phyloP scores from a whole-genome alignment of 2,888 invertebrate species.

The Tetanocera ferruginea region DNA sequence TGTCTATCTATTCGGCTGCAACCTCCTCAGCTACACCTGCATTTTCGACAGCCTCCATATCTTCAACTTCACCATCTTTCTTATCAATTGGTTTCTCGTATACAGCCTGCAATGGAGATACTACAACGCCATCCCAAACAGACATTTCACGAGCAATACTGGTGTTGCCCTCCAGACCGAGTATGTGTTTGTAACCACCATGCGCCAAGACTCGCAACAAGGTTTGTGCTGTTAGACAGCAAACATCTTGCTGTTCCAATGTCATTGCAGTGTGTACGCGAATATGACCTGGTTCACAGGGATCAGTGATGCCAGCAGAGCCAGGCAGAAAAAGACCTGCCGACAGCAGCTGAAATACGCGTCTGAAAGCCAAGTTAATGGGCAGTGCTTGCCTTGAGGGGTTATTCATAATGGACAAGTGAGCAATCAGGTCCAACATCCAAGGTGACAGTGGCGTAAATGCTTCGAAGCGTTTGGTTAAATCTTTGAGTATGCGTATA shows the following conservation, averaged over 20 bases:
- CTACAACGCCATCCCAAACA: conserved; percentile 96
- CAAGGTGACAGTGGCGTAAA: conserved; percentile 93
- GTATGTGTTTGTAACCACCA: conserved; percentile 92
- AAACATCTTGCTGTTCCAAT: conserved; percentile 91
- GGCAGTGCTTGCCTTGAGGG: conserved; percentile 92
- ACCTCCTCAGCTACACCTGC: conserved; percentile 68
- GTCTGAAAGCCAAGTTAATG: conserved; percentile 90
- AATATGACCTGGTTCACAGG: conserved; percentile 91
- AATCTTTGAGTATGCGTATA: conserved; percentile 93
- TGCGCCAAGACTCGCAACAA: conserved; percentile 90
- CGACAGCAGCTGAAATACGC: conserved; percentile 91
- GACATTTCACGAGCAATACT: conserved; percentile 85
- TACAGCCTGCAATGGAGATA: conserved; percentile 93
- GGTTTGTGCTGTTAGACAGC: conserved; percentile 92
- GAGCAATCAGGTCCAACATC: conserved; percentile 96
- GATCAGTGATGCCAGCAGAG: conserved; percentile 92
- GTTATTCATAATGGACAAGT: conserved; percentile 97
- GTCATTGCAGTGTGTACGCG: conserved; percentile 92
- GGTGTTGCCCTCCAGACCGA: conserved; percentile 76
- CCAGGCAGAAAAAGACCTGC: conserved; percentile 97
- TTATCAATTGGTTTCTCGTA: conserved; percentile 86
- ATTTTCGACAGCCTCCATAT: conserved; percentile 75
- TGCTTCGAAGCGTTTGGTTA: conserved; percentile 90
- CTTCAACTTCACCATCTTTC: conserved; percentile 77
- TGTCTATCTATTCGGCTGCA: conserved; percentile 54